These are phyloP conservation scores for Ornithorhynchus anatinus DNA, from an alignment of 2,113 vertebrate genomes.

Conservation along the genomic window DNA sequence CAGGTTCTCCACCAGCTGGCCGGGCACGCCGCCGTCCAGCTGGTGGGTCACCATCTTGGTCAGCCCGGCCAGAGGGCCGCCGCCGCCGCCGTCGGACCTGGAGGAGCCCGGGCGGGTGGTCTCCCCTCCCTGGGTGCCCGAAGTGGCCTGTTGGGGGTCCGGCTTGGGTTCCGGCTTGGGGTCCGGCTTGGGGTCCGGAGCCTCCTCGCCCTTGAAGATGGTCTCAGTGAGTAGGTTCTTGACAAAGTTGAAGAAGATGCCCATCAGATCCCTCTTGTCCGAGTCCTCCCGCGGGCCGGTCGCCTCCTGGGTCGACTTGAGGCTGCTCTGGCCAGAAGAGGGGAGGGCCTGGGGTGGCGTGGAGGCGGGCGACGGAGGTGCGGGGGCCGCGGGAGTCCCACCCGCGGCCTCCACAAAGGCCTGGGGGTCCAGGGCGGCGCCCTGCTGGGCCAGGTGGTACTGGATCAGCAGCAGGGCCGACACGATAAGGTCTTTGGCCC, in stretches of 20 bases:
- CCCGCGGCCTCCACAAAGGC: constrained; percentile 45
- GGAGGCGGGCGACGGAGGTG: background rate
- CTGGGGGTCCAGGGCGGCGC: constrained; percentile 46
- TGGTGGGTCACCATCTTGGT: constrained; percentile 43
- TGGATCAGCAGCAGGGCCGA: constrained; percentile 44
- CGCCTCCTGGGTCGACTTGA: background rate
- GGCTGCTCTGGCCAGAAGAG: background rate
- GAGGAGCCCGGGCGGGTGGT: too few species aligned
- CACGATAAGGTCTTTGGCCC: constrained; percentile 55
- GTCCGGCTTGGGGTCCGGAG: constrained; percentile 5
- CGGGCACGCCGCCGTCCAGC: constrained; percentile 7
- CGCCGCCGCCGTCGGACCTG: background rate
- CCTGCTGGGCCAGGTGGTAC: constrained; percentile 50
- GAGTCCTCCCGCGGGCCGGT: constrained; percentile 3
- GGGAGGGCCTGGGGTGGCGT: background rate
- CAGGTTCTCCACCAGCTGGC: constrained; percentile 45
- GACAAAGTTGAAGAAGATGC: constrained; percentile 54
- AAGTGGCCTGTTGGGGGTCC: too few species aligned
- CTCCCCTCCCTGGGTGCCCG: too few species aligned
- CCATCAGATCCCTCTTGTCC: constrained; percentile 57
- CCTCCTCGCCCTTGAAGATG: constrained; percentile 33
- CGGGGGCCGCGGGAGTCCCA: background rate
- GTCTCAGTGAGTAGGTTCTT: constrained; percentile 51
- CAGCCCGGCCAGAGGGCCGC: constrained; percentile 15
- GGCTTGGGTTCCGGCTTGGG: too few species aligned